Conservation (phyloP, 2,888 invertebrate genomes). For the Athalia rosae region DNA sequence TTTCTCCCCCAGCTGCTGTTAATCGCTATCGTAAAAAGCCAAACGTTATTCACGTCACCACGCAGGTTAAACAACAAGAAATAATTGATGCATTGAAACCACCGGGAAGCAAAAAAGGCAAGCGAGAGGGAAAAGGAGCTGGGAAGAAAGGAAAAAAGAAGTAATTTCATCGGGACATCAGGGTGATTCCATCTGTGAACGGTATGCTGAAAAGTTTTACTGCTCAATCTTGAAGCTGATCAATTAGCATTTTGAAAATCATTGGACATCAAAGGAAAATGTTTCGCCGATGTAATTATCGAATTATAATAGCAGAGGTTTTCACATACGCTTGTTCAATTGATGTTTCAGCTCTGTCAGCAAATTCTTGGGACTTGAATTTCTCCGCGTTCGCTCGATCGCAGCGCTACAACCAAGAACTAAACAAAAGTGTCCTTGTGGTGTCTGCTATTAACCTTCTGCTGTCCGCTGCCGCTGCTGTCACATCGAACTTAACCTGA, state of each 20-base stretch:
- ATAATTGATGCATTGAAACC: constrained; percentile 63
- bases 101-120: constrained; percentile 46
- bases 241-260: not conserved
- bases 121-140: constrained; percentile 17
- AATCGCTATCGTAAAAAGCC: constrained; percentile 66
- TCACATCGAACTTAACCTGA: constrained; percentile 25
- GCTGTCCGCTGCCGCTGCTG: not conserved
- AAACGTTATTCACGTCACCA: constrained; percentile 67
- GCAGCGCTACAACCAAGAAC: constrained; percentile 5
- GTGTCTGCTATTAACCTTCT: not conserved
- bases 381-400: not conserved
- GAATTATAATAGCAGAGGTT: no score
- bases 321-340: not conserved
- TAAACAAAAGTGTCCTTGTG: not conserved
- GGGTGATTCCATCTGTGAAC: not conserved
- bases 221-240: not conserved
- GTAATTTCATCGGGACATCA: constrained; percentile 11
- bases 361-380: constrained; percentile 6
- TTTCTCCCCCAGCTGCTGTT: constrained; percentile 70
- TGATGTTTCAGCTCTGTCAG: constrained; percentile 15
- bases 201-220: not conserved
- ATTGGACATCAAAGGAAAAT: not conserved
- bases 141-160: constrained; percentile 52
- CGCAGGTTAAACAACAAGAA: constrained; percentile 69
- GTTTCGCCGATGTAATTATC: no score